phyloP scores from a whole-genome alignment of 2,888 invertebrate species.

The Melangyna quadrimaculata region DNA sequence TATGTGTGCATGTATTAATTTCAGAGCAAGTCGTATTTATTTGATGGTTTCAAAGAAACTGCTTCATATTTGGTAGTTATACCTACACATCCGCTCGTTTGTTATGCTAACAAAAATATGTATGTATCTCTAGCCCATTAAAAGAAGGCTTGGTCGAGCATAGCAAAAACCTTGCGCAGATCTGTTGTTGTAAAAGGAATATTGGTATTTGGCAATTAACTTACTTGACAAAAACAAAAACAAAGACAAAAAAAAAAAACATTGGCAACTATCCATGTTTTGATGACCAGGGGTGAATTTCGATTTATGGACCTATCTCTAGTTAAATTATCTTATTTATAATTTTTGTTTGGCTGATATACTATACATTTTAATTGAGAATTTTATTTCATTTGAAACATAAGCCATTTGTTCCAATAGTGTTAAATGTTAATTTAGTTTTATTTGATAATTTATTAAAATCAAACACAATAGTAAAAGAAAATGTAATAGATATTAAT shows the following conservation, averaged over 20 bases:
- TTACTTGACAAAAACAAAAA: background rate
- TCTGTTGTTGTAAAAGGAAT: background rate
- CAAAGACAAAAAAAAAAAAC: background rate
- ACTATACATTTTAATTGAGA: too few relatives aligned
- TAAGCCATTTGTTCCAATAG: too few relatives aligned
- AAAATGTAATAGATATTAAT: too few relatives aligned
- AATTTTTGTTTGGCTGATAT: background rate
- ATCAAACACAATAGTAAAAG: too few relatives aligned
- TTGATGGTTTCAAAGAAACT: background rate
- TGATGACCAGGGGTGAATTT: background rate
- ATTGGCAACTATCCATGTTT: conserved; percentile 3
- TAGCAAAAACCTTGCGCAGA: background rate
- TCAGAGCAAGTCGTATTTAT: background rate
- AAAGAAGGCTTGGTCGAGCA: conserved; percentile 6
- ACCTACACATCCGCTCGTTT: background rate
- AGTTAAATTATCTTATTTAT: too few relatives aligned
- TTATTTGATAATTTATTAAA: too few relatives aligned
- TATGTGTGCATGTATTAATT: background rate
- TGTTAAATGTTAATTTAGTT: too few relatives aligned
- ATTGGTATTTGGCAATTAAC: background rate
- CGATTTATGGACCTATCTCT: background rate
- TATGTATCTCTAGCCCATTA: background rate
- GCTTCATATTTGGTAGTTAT: background rate
- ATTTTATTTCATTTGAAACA: too few relatives aligned
- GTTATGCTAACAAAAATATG: background rate